Percentiles rank a stretch among this genome's conserved stretches.
phyloP scores from a whole-genome alignment of 2,888 invertebrate species.

The Aphidoletes aphidimyza region DNA sequence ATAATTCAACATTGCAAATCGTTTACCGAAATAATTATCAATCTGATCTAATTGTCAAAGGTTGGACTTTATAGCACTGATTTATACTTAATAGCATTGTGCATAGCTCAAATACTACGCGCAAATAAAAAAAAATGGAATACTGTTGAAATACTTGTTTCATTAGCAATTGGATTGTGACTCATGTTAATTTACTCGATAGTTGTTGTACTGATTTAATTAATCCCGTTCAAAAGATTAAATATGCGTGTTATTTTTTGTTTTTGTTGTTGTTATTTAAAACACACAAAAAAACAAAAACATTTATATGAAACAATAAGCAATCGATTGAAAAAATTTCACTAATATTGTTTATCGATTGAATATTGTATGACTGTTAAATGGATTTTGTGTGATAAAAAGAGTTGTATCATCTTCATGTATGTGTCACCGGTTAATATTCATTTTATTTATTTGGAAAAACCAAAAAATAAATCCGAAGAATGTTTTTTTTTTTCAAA shows the following conservation, averaged over 20 bases:
- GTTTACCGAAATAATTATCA: background rate
- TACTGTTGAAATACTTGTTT: background rate
- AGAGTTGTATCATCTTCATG: too few species aligned
- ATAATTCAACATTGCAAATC: background rate
- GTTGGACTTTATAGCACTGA: background rate
- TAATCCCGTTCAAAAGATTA: background rate
- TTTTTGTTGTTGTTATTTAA: too few species aligned
- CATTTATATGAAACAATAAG: background rate
- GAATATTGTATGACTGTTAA: background rate
- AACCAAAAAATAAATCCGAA: too few species aligned
- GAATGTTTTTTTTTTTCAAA: too few species aligned
- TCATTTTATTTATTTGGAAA: too few species aligned
- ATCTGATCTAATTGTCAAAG: slow-evolving; percentile 2
- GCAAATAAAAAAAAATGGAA: background rate
- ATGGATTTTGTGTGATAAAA: too few species aligned
- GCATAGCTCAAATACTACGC: too few species aligned
- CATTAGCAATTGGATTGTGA: background rate
- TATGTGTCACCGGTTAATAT: too few species aligned
- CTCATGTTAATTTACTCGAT: too few species aligned
- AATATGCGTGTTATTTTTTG: background rate
- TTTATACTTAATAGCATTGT: too few species aligned
- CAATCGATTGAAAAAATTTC: background rate
- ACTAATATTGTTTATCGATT: background rate
- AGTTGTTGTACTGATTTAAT: background rate
- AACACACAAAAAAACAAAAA: background rate